Percentiles rank a stretch among this genome's conserved stretches.
phyloP scores from a whole-genome alignment of 1,140 invertebrate genomes.

The Drosophila ambigua region DNA sequence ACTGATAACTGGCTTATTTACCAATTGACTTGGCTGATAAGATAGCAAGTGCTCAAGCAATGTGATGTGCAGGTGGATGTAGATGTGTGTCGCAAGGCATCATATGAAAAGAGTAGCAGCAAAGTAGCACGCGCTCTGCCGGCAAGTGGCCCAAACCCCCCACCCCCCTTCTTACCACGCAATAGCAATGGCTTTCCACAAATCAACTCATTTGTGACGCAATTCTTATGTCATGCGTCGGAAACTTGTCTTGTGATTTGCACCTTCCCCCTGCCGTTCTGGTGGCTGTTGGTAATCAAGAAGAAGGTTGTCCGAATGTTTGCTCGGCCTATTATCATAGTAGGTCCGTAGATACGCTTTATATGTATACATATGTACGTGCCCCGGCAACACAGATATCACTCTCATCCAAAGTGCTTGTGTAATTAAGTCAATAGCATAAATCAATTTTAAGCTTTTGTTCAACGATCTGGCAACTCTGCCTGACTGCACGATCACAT shows the following conservation, averaged over 20 bases:
- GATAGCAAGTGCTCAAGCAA: slow-evolving; percentile 39
- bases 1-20: slow-evolving; percentile 77
- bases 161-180: not conserved
- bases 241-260: slow-evolving; percentile 68
- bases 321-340: slow-evolving; percentile 54
- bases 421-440: slow-evolving; percentile 67
- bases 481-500: slow-evolving; percentile 36
- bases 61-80: too few species aligned
- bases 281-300: slow-evolving; percentile 11
- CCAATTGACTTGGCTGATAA: slow-evolving; percentile 72
- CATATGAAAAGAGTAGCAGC: slow-evolving; percentile 30
- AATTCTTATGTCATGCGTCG: slow-evolving; percentile 68
- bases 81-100: slow-evolving; percentile 17
- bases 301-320: slow-evolving; percentile 37
- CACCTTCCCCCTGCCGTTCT: not conserved
- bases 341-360: slow-evolving; percentile 18
- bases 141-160: slow-evolving; percentile 1
- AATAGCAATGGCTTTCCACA: slow-evolving; percentile 11
- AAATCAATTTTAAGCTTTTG: slow-evolving; percentile 54
- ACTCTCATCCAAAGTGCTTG: slow-evolving; percentile 27
- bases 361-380: slow-evolving; percentile 29
- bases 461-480: slow-evolving; percentile 40
- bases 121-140: slow-evolving; percentile 51
- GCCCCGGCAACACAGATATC: slow-evolving; percentile 48
- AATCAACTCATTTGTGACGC: slow-evolving; percentile 52